Percentiles rank a stretch among this genome's conserved stretches.
Conservation (phyloP, 2,113 vertebrate species). For the Amblyornis subalaris region DNA sequence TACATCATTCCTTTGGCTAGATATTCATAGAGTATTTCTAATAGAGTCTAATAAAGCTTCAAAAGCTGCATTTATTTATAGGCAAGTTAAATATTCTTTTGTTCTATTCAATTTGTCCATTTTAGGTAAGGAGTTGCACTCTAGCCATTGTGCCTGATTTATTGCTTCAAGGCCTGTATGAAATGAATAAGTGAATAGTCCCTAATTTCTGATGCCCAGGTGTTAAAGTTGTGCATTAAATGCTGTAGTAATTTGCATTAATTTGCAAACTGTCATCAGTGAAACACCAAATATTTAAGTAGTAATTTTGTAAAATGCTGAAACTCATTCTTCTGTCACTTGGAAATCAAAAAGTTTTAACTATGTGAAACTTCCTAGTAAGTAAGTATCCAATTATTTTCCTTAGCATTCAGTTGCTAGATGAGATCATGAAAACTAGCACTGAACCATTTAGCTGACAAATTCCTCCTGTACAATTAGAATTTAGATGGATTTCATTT, state of each 20-base stretch:
- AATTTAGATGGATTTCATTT: background rate
- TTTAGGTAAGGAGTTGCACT: background rate
- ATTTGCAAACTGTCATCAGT: background rate
- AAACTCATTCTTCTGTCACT: background rate
- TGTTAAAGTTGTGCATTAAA: slow-evolving; percentile 12
- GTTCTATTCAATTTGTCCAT: background rate
- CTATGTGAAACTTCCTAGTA: background rate
- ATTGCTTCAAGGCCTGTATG: background rate
- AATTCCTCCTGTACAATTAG: background rate
- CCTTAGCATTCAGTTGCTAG: background rate
- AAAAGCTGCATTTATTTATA: background rate
- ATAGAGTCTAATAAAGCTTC: background rate
- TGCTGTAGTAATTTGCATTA: background rate
- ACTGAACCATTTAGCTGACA: background rate
- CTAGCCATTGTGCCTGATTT: background rate
- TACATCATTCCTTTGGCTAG: background rate
- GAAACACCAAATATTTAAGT: background rate
- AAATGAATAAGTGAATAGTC: slow-evolving; percentile 4
- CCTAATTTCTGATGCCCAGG: slow-evolving; percentile 19
- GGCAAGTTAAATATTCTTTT: slow-evolving; percentile 9
- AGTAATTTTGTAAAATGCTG: background rate
- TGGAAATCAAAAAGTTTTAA: background rate
- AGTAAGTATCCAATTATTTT: background rate
- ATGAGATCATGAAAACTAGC: background rate
- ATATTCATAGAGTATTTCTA: background rate